These are phyloP conservation scores for Urechis unicinctus DNA, from an alignment of 2,888 invertebrate genomes.

Conservation along the genomic window DNA sequence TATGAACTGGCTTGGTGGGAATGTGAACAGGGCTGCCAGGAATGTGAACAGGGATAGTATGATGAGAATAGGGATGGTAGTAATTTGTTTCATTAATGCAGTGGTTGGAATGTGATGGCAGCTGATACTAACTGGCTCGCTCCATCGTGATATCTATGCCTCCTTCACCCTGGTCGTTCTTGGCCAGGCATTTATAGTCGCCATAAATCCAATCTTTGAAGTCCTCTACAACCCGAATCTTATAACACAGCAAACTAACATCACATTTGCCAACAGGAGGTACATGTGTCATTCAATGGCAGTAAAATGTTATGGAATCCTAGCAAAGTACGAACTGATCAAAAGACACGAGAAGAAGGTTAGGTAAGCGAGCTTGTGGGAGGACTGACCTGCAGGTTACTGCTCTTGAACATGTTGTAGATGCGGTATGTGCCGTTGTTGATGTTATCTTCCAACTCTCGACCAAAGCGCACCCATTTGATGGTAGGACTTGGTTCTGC, in stretches of 20 bases:
- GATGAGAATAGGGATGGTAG: background rate
- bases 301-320: too few species aligned
- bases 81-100: too few species aligned
- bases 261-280: background rate
- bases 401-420: slow-evolving; percentile 18
- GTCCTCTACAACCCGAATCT: slow-evolving; percentile 16
- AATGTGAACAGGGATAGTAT: background rate
- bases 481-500: slow-evolving; percentile 21
- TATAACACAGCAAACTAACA: background rate
- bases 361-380: too few species aligned
- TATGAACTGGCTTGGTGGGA: background rate
- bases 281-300: too few species aligned
- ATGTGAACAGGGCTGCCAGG: slow-evolving; percentile 12
- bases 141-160: slow-evolving; percentile 10
- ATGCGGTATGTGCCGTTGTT: slow-evolving; percentile 19
- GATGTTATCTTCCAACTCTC: slow-evolving; percentile 3
- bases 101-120: background rate
- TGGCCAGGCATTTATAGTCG: slow-evolving; percentile 18
- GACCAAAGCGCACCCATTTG: slow-evolving; percentile 12
- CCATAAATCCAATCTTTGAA: slow-evolving; percentile 23
- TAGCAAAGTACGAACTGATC: too few species aligned
- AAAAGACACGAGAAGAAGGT: too few species aligned
- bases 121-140: slow-evolving; percentile 12
- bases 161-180: slow-evolving; percentile 13
- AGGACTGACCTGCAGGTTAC: slow-evolving; percentile 21